phyloP scores from a whole-genome alignment of 2,113 vertebrate genomes.

The Phalacrocorax pelagicus region DNA sequence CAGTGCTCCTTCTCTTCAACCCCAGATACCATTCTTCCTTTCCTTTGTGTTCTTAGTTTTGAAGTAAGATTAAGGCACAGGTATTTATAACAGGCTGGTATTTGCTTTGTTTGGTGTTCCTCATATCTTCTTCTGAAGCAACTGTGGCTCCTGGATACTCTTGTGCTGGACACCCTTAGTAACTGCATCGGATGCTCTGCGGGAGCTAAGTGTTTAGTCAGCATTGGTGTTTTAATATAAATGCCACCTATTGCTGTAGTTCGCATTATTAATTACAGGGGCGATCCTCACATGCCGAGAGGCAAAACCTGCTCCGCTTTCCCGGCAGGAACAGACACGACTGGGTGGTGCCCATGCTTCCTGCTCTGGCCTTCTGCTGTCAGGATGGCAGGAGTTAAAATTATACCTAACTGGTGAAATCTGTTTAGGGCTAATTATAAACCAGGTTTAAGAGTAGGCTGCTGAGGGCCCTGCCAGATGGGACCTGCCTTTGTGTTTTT shows the following conservation, averaged over 20 bases:
- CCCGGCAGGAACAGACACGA: too few relatives aligned
- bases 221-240: not conserved
- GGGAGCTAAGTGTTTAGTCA: not conserved
- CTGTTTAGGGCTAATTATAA: not conserved
- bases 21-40: not conserved
- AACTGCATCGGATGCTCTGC: accelerated
- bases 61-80: not conserved
- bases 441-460: not conserved
- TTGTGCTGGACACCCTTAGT: not conserved
- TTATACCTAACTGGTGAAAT: not conserved
- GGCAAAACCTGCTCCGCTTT: not conserved
- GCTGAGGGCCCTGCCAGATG: not conserved
- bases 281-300: not conserved
- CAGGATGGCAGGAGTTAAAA: not conserved
- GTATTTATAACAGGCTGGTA: not conserved
- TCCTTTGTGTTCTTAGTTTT: not conserved
- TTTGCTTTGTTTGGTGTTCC: not conserved
- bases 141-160: not conserved
- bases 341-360: not conserved
- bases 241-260: not conserved
- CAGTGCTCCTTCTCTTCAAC: not conserved
- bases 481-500: not conserved
- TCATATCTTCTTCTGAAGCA: not conserved
- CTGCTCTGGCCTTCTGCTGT: not conserved
- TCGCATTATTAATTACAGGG: not conserved